Evolutionary conservation across 2,888 invertebrate species (phyloP).

Genomic region (Falcaria lacertinaria): DNA sequence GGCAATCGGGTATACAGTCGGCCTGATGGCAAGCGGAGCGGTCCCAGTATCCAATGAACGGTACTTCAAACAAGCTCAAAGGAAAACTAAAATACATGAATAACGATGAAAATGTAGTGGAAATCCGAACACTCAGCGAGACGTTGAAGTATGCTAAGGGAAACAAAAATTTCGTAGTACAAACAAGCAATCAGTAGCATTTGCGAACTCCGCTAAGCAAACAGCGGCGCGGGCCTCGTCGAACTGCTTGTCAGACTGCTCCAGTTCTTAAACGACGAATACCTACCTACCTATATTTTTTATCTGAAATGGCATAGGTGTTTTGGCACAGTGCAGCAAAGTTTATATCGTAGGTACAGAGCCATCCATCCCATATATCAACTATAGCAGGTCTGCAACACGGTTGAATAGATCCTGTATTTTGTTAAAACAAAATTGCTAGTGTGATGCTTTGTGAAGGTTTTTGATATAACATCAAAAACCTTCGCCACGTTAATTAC

Average conservation of each 20-base stretch:
- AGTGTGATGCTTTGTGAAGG: not conserved
- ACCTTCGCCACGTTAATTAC: not conserved
- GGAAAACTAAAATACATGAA: conserved; percentile 1
- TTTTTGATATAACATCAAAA: not conserved
- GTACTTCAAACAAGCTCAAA: too few species aligned
- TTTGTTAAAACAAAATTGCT: not conserved
- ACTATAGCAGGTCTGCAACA: not conserved
- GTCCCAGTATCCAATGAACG: too few species aligned
- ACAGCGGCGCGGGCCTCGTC: conserved; percentile 40
- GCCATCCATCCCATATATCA: conserved; percentile 8
- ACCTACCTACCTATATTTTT: conserved; percentile 24
- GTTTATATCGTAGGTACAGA: not conserved
- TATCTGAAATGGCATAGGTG: conserved; percentile 39
- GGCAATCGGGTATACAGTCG: too few species aligned
- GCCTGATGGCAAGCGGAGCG: too few species aligned
- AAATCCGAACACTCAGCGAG: conserved; percentile 27
- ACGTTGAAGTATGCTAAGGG: conserved; percentile 38
- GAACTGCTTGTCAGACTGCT: conserved; percentile 61
- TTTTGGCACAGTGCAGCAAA: conserved; percentile 15
- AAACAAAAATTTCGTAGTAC: conserved; percentile 66
- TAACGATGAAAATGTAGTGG: conserved; percentile 12
- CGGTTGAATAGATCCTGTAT: not conserved
- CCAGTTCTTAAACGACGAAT: conserved; percentile 39
- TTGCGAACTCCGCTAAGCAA: conserved; percentile 65
- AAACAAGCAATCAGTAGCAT: conserved; percentile 75